Conservation (phyloP, 1,140 invertebrate genomes). For the Tetraneura akinire region DNA sequence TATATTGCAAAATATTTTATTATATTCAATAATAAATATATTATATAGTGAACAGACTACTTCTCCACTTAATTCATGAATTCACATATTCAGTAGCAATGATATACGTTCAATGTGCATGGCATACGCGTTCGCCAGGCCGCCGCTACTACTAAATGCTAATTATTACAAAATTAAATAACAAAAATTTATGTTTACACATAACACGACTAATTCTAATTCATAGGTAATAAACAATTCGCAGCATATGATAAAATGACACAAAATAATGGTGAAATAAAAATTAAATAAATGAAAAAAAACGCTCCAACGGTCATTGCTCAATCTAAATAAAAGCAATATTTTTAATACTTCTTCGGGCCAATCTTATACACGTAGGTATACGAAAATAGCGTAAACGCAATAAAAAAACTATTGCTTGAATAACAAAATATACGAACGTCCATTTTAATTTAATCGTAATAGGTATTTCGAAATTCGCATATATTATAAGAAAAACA, state of each 20-base stretch:
- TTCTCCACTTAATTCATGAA: conserved; percentile 63
- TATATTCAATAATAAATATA: conserved; percentile 56
- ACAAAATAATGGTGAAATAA: neutral
- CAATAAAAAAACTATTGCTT: too few relatives aligned
- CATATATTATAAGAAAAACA: too few relatives aligned
- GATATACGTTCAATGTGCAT: neutral
- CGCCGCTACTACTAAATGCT: neutral
- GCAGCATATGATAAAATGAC: too few relatives aligned
- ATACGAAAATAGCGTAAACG: too few relatives aligned
- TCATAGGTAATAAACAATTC: too few relatives aligned
- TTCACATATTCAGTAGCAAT: conserved; percentile 45
- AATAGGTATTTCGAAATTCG: too few relatives aligned
- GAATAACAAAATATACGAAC: too few relatives aligned
- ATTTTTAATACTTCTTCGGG: conserved; percentile 8
- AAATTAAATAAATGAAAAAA: neutral
- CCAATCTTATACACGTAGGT: neutral
- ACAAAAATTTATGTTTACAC: neutral
- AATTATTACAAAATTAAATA: conserved; percentile 4
- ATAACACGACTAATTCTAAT: too few relatives aligned
- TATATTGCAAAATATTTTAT: conserved; percentile 38
- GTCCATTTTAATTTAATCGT: too few relatives aligned
- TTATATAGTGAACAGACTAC: conserved; percentile 66
- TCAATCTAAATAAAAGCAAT: neutral
- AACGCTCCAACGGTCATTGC: neutral
- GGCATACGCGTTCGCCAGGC: neutral